Percentiles rank a stretch among this genome's conserved stretches.
phyloP scores from a whole-genome alignment of 2,888 invertebrate genomes.

The Tetheella fluctuosa region DNA sequence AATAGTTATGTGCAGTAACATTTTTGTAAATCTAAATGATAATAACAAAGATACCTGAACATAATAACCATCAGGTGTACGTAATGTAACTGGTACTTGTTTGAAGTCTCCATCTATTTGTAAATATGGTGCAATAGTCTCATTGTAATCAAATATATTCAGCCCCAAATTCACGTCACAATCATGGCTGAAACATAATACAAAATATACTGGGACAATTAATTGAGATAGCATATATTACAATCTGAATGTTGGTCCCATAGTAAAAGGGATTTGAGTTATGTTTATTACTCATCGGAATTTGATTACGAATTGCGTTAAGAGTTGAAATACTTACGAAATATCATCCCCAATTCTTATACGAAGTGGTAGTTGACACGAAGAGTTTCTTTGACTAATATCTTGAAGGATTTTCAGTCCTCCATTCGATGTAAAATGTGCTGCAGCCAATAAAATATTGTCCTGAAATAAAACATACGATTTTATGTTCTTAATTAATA shows the following conservation, averaged over 20 bases:
- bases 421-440: conserved; percentile 50
- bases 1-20: too few relatives aligned
- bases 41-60: conserved; percentile 50
- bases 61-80: conserved; percentile 54
- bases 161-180: conserved; percentile 57
- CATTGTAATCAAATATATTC: conserved; percentile 37
- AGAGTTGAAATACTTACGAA: conserved; percentile 45
- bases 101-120: conserved; percentile 43
- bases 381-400: conserved; percentile 22
- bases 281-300: too few relatives aligned
- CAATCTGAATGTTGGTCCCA: too few relatives aligned
- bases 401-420: conserved; percentile 46
- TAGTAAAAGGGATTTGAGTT: too few relatives aligned
- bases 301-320: too few relatives aligned
- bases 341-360: conserved; percentile 59
- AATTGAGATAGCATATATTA: not conserved
- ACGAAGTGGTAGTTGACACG: conserved; percentile 52
- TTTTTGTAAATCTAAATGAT: too few relatives aligned
- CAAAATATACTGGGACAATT: conserved; percentile 13
- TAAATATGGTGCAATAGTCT: conserved; percentile 56
- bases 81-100: conserved; percentile 54
- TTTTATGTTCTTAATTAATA: not conserved
- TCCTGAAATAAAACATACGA: conserved; percentile 41
- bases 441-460: conserved; percentile 41
- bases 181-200: conserved; percentile 48